Base-by-base conservation (phyloP, 2,888 invertebrate genomes). In the Coenonympha glycerion region DNA sequence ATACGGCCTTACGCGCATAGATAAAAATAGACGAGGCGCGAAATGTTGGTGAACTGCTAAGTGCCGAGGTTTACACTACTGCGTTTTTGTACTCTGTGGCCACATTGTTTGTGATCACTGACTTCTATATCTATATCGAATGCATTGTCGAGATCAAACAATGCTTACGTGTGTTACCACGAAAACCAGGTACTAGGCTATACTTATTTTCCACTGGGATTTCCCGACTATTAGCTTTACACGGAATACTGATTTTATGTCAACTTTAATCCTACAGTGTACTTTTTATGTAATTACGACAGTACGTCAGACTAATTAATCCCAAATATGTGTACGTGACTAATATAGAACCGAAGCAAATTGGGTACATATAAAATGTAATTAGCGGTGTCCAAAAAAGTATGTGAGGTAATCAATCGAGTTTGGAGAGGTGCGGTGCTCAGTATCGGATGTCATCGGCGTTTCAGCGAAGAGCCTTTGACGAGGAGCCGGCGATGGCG, bases 401-500 rank as follows among this genome's bases (percentile, higher is more conserved):
- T 64, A 59, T 56, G 63, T 59, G 62, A 62, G 62, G 60, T 58
- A 58, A 58, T 58, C 57, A 59, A 65, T 64, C 63, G 65, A 63
- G 68, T 68, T 66, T 62, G 69, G 67, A 63, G 69, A 72, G 64
- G 59, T 63, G 65, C 62, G 59, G 50, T 45, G 57, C 54, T 63
- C 58, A 59, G 73, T 80, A 76, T 81, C 76, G 63, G 59, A 76
- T 83, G 78, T 69, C 79, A 71, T 64, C 68, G 69, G 60, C 60
- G 64, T 68, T 85, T 81, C 85, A 79, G 72, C 73, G 83, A 81
- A 83, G 36, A 37, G 69, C 66, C 66, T 83, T 86, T 85, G 83
- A 82, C 64, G 62, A 63, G 59, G 62, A 56, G 75, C 85, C 85
- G 85, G 66, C 82, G 69, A 70, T 53, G 61, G 59, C 66, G 61